Base-by-base conservation (phyloP, 2,888 invertebrate genomes). In the Dasysyrphus tricinctus region DNA sequence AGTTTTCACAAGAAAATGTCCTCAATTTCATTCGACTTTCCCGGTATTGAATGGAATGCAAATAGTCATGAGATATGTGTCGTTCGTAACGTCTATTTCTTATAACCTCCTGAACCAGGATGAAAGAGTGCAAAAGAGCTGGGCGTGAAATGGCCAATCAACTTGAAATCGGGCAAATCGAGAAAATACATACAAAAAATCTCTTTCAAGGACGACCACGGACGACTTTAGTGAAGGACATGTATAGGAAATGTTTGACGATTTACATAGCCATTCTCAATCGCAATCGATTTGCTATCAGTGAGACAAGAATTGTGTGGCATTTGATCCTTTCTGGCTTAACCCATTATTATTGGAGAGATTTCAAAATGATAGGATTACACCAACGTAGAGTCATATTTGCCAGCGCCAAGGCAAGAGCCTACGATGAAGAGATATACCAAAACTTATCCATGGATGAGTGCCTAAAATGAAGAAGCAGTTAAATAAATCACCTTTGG, bases 131-230 rank as follows among this genome's bases (percentile, higher is more conserved):
- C 63, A 39, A 65, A 82, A 79, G 75, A 86, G 63, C 78, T 70
- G 73, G 82, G 82, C 82, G 86, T 82, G 72, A 86, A 86, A 86
- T 86, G 78, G 86, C 78, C 82, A 86, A 82, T 86, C 82, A 82
- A 86, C 75, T 86, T 65, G 59, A 82, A 86, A 75, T 75, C 51
- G 37, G 24, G 19, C 11, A 63, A 75, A 70, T 59, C 44, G 39
- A 19, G 14, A 47, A 34, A 69, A 37, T 42, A 56, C 9, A 11
- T 19, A 39, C 37, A 44, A 75, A 49, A 49, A 61, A 24, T 14
- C 16, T n/a, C n/a, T 16, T 74, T 59, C 51, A 69, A 77, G 76
- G 54, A 77, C 59, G 42, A 57, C n/a, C n/a, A n/a, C 24, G 24
- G 24, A 29, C 51, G 51, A 54, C n/a, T 24, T 19, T 9, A 5